A percentile compares a stretch with the other conserved stretches of the same genome.
These are phyloP conservation scores for Rotaria macrura DNA, from an alignment of 2,888 invertebrate genomes.

Conservation along the genomic window DNA sequence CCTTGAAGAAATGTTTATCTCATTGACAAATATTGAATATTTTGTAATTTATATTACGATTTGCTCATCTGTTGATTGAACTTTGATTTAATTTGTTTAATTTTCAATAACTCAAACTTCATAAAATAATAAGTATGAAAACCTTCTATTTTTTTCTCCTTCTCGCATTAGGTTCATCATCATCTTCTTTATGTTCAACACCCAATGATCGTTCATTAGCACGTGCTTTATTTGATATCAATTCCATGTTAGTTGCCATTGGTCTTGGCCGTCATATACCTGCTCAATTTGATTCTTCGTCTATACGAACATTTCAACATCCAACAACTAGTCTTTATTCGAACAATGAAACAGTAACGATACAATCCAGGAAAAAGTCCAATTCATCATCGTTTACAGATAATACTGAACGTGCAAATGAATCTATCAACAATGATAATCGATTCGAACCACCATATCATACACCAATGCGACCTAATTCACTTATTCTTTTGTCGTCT, in stretches of 20 bases:
- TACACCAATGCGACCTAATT: not conserved
- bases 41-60: not conserved
- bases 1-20: not conserved
- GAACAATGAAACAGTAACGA: not conserved
- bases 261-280: not conserved
- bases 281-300: not conserved
- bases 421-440: not conserved
- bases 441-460: too few species aligned
- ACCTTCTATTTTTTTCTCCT: too few species aligned
- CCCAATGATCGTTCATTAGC: not conserved
- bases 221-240: not conserved
- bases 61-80: not conserved
- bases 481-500: not conserved
- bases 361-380: too few species aligned
- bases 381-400: not conserved
- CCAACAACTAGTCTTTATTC: not conserved
- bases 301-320: not conserved
- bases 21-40: not conserved
- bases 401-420: not conserved
- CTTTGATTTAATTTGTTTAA: too few species aligned
- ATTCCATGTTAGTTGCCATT: not conserved
- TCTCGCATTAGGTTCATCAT: not conserved
- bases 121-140: too few species aligned
- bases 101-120: too few species aligned
- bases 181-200: not conserved